Conservation (phyloP, 2,113 vertebrate genomes). For the Chaenogobius annularis region DNA sequence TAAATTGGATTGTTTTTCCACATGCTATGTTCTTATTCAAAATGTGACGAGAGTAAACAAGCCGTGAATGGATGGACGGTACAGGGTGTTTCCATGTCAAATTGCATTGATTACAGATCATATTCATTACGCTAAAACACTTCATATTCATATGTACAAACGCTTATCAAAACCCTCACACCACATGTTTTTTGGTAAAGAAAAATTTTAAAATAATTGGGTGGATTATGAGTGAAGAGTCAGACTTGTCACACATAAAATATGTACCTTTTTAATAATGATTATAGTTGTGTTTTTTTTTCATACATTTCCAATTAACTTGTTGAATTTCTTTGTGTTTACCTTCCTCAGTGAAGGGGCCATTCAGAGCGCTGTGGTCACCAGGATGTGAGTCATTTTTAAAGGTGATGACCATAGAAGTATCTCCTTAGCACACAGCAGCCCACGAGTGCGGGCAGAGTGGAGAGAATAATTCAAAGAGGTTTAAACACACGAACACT, state of each 20-base stretch:
- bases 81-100: not conserved
- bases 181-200: not conserved
- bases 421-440: constrained; percentile 37
- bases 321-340: constrained; percentile 17
- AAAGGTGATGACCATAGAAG: constrained; percentile 46
- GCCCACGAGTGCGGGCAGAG: constrained; percentile 8
- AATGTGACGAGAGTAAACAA: too few species aligned
- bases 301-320: constrained; percentile 21
- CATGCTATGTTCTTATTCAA: too few species aligned
- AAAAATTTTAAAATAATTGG: not conserved
- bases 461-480: constrained; percentile 40
- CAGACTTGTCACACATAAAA: too few species aligned
- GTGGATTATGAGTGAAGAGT: too few species aligned
- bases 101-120: not conserved
- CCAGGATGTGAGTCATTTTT: constrained; percentile 45
- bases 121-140: not conserved
- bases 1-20: too few species aligned
- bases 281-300: too few species aligned
- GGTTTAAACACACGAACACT: constrained; percentile 3
- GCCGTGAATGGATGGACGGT: not conserved
- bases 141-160: not conserved
- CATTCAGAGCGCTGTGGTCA: constrained; percentile 57
- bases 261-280: too few species aligned
- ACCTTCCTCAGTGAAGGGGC: constrained; percentile 42
- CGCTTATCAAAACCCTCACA: not conserved